These are phyloP conservation scores for Anhinga rufa DNA, from an alignment of 2,113 vertebrate genomes.

Conservation along the genomic window DNA sequence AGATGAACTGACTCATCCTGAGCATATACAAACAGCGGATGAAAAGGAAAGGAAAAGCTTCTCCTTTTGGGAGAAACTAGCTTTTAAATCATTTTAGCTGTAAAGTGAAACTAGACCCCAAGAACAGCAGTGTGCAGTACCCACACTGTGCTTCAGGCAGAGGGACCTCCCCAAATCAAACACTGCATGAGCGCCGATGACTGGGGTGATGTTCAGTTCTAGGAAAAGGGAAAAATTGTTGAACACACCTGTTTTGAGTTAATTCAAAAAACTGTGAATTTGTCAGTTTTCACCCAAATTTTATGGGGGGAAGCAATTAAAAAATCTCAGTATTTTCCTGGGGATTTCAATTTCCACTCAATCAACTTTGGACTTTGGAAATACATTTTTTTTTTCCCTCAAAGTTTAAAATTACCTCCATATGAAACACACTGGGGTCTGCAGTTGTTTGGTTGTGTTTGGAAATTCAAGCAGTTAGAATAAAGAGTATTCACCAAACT, in stretches of 20 bases:
- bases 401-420: background rate
- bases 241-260: background rate
- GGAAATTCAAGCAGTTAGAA: background rate
- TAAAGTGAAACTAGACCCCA: background rate
- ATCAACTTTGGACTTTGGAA: background rate
- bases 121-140: background rate
- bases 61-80: background rate
- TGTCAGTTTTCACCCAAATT: background rate
- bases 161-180: background rate
- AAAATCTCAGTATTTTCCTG: background rate
- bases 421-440: background rate
- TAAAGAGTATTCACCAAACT: background rate
- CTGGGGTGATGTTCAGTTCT: background rate
- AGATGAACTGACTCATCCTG: background rate
- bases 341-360: background rate
- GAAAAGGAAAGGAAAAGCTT: background rate
- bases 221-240: background rate
- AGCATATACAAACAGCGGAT: background rate
- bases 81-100: background rate
- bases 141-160: background rate
- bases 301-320: rapidly evolving
- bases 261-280: background rate
- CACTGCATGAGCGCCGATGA: background rate
- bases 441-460: background rate
- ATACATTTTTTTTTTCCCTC: background rate